Evolutionary conservation across 1,140 invertebrate genomes (phyloP).

Genomic region (Oscheius sp.): DNA sequence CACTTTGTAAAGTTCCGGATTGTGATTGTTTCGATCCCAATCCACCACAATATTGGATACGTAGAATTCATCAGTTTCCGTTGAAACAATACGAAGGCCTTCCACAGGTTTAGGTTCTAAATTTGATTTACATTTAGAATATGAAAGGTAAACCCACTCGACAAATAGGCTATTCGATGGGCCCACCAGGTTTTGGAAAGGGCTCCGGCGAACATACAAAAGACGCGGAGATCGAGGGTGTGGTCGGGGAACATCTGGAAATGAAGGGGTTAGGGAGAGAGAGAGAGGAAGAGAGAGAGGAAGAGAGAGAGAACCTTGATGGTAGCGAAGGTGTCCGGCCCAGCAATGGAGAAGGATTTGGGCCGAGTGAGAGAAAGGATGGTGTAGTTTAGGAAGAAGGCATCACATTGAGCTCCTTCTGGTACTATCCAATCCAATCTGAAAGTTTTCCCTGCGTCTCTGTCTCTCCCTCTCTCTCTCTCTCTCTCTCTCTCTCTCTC

Average conservation of each 20-base stretch:
- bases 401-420: constrained; percentile 49
- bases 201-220: constrained; percentile 53
- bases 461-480: not conserved
- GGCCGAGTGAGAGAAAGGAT: constrained; percentile 32
- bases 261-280: too few relatives aligned
- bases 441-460: too few relatives aligned
- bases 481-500: not conserved
- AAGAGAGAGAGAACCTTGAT: constrained; percentile 16
- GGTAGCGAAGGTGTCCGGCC: constrained; percentile 18
- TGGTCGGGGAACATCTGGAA: constrained; percentile 37
- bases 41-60: constrained; percentile 46
- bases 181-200: constrained; percentile 52
- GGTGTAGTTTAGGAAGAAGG: constrained; percentile 51
- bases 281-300: not conserved
- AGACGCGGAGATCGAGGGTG: constrained; percentile 36
- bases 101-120: constrained; percentile 47
- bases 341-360: constrained; percentile 31
- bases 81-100: constrained; percentile 34
- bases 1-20: constrained; percentile 49
- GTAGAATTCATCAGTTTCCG: constrained; percentile 51
- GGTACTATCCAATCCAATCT: constrained; percentile 51
- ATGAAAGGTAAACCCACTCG: constrained; percentile 36
- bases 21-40: constrained; percentile 46
- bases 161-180: constrained; percentile 49
- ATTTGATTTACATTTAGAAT: constrained; percentile 17